A percentile compares a stretch with the other conserved stretches of the same genome.
These are phyloP conservation scores for Champsocephalus gunnari DNA, from an alignment of 2,797 vertebrate genomes.

Conservation along the genomic window DNA sequence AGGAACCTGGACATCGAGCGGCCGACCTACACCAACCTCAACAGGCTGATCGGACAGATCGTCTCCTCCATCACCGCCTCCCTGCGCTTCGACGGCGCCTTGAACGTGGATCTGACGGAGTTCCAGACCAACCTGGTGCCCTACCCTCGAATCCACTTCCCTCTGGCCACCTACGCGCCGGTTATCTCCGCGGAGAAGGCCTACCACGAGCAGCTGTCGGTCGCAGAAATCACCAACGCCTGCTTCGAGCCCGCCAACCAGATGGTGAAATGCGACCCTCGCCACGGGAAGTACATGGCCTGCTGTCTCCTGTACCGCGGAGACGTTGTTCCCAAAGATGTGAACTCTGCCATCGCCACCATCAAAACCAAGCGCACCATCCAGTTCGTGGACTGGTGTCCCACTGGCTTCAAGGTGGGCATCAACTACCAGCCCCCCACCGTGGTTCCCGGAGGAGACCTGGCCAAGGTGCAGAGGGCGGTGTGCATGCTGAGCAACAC, in stretches of 20 bases:
- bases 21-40: constrained; percentile 87
- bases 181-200: constrained; percentile 85
- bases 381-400: constrained; percentile 86
- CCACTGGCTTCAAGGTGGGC: constrained; percentile 78
- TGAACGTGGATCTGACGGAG: constrained; percentile 82
- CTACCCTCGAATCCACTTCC: no score
- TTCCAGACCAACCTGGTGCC: constrained; percentile 87
- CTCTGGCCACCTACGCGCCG: constrained; percentile 83
- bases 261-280: constrained; percentile 79
- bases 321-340: constrained; percentile 90
- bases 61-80: constrained; percentile 85
- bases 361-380: constrained; percentile 91
- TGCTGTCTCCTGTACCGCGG: constrained; percentile 91
- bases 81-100: constrained; percentile 84
- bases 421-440: constrained; percentile 90
- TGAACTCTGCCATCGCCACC: constrained; percentile 90
- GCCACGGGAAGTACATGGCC: constrained; percentile 88
- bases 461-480: constrained; percentile 90
- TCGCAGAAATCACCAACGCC: constrained; percentile 83
- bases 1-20: constrained; percentile 88
- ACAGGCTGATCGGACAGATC: constrained; percentile 84
- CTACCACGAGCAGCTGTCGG: constrained; percentile 83
- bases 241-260: constrained; percentile 83
- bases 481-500: constrained; percentile 94
- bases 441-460: constrained; percentile 88